Evolutionary conservation across 2,888 invertebrate species (phyloP).

Genomic region (Alsophila aescularia): DNA sequence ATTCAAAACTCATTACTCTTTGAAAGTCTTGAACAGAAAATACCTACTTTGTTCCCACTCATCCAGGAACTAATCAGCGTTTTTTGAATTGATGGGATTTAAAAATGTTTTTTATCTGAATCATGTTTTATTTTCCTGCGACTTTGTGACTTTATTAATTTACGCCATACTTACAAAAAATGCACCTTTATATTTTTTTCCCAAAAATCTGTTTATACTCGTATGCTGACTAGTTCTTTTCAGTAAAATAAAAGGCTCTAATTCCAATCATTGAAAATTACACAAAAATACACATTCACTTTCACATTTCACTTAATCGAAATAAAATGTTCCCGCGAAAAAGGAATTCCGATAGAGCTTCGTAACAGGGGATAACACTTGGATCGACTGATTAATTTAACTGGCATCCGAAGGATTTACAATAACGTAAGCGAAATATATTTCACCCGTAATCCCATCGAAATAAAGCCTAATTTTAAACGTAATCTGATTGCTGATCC

Average conservation of each 20-base stretch:
- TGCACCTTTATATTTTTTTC: no score
- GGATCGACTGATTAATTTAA: constrained; percentile 44
- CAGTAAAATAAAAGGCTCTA: not conserved
- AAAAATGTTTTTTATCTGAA: no score
- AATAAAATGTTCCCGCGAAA: constrained; percentile 38
- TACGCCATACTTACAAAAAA: no score
- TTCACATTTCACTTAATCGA: constrained; percentile 40
- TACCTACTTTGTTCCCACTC: no score
- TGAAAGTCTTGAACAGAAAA: no score
- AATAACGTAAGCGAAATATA: constrained; percentile 29
- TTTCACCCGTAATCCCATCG: constrained; percentile 27
- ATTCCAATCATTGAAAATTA: constrained; percentile 13
- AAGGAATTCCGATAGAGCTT: constrained; percentile 36
- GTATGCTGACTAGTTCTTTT: not conserved
- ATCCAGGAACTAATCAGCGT: no score
- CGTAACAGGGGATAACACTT: constrained; percentile 38
- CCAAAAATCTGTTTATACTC: no score
- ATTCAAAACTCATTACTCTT: no score
- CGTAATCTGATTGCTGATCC: constrained; percentile 29
- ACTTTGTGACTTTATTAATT: no score
- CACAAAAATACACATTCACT: constrained; percentile 26
- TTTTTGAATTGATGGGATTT: no score
- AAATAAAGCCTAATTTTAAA: constrained; percentile 33
- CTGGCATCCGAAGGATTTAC: constrained; percentile 40
- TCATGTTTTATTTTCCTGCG: not conserved